A percentile compares a stretch with the other conserved stretches of the same genome.
Conservation (phyloP, 2,888 invertebrate genomes). For the Harpagoxenus sublaevis region DNA sequence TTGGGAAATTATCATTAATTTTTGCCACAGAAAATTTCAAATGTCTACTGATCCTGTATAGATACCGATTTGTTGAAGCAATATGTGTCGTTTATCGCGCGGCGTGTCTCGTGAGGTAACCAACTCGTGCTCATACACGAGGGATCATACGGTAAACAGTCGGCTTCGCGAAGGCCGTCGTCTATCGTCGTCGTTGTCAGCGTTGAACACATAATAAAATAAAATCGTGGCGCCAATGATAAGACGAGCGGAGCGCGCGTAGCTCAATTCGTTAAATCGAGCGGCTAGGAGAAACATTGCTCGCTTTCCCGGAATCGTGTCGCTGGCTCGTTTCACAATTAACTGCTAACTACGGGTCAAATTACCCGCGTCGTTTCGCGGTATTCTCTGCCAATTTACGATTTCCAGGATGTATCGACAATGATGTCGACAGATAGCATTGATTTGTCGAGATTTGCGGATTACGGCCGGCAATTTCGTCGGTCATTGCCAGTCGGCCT, state of each 20-base stretch:
- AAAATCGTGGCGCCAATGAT: conserved; percentile 75
- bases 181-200: conserved; percentile 37
- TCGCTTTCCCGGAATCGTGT: conserved; percentile 9
- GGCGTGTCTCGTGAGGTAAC: conserved; percentile 62
- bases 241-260: conserved; percentile 57
- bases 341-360: conserved; percentile 24
- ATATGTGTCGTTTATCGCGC: conserved; percentile 42
- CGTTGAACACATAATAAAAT: conserved; percentile 69
- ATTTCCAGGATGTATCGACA: conserved; percentile 1
- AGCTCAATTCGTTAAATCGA: conserved; percentile 44
- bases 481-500: not conserved
- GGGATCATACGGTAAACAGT: conserved; percentile 63
- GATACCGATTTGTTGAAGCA: not conserved
- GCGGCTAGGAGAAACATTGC: conserved; percentile 25
- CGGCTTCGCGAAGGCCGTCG: conserved; percentile 65
- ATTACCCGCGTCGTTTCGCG: not conserved
- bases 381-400: conserved; percentile 10
- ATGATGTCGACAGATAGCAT: not conserved
- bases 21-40: not conserved
- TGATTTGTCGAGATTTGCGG: not conserved
- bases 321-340: conserved; percentile 28
- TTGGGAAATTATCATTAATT: not conserved
- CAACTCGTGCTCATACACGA: conserved; percentile 46
- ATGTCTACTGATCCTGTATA: not conserved
- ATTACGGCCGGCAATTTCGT: not conserved